Evolutionary conservation across 2,888 invertebrate species (phyloP), one percentile per base, ranked within the genome.

Genomic region (Watsonalla cultraria): DNA sequence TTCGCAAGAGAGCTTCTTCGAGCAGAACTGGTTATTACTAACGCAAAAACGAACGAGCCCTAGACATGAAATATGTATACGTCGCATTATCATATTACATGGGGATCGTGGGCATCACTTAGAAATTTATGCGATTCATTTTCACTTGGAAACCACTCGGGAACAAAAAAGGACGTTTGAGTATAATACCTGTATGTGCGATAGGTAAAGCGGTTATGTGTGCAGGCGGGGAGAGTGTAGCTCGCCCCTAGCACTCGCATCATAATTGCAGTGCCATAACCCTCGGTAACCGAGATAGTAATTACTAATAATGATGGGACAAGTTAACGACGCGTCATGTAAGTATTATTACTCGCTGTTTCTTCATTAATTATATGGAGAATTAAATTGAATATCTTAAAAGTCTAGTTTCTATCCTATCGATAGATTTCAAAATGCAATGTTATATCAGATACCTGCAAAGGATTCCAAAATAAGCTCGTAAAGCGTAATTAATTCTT

Each of bases 51-150:
- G 80, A 84, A 82, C 80, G 76, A 75, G 68, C 75, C 75, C 72
- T 79, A 84, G 80, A 80, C 83, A 87, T 88, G 81, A 86, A 89
- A 88, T 86, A 89, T 87, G 86, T 88, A 88, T 89, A 85, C 79
- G 74, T 79, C 74, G 74, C 84, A 90, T 90, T 90, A 90, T 89
- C 89, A 90, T 90, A 90, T 87, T 89, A 90, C 90, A 87, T 71
- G 86, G 79, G 87, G 85, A 82, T 82, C 84, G 86, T 88, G 87
- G 85, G 82, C 81, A 84, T 84, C 80, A 86, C 78, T 84, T 84
- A 84, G 84, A 84, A 87, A 89, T 90, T 88, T 84, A 86, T 86
- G 78, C 84, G 82, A 77, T 86, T 83, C 82, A 76, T 86, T 90
- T 90, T 87, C 84, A 86, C 84, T 87, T 72, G 76, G 77, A 76